Conservation (phyloP, 2,888 invertebrate species). For the Amphipyra berbera region DNA sequence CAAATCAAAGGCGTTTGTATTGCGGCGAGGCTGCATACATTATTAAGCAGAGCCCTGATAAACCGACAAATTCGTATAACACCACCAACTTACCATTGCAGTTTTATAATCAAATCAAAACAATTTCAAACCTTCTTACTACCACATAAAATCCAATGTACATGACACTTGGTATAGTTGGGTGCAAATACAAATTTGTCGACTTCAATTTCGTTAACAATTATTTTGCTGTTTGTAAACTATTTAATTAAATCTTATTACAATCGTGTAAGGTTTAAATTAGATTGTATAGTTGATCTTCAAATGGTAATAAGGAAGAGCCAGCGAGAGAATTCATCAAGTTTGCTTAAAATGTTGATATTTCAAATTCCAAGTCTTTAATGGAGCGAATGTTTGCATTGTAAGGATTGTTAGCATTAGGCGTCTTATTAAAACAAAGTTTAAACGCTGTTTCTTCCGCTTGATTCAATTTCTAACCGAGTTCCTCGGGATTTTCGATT, state of each 20-base stretch:
- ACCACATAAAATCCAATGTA: conserved; percentile 19
- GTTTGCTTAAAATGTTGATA: conserved; percentile 72
- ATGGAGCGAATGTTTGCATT: conserved; percentile 67
- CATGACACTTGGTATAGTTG: not conserved
- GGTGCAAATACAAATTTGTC: conserved; percentile 31
- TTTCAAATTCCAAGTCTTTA: conserved; percentile 71
- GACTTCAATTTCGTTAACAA: conserved; percentile 43
- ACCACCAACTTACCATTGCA: conserved; percentile 31
- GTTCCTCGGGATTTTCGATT: conserved; percentile 31
- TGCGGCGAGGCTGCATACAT: conserved; percentile 75
- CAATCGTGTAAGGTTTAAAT: conserved; percentile 37
- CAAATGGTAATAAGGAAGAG: conserved; percentile 4
- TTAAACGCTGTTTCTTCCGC: conserved; percentile 53
- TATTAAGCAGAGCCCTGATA: conserved; percentile 73
- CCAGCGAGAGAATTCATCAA: conserved; percentile 62
- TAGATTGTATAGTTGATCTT: conserved; percentile 18
- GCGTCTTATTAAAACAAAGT: conserved; percentile 59
- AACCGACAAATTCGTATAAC: conserved; percentile 66
- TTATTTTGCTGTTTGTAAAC: conserved; percentile 36
- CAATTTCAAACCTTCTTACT: conserved; percentile 16
- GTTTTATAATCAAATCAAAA: not conserved
- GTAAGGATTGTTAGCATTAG: conserved; percentile 59
- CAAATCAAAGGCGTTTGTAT: conserved; percentile 79
- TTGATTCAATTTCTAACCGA: conserved; percentile 51
- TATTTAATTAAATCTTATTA: conserved; percentile 35